A percentile compares a stretch with the other conserved stretches of the same genome.
Evolutionary conservation across 2,797 vertebrate genomes (phyloP).

Genomic region (Gadopsis marmoratus): DNA sequence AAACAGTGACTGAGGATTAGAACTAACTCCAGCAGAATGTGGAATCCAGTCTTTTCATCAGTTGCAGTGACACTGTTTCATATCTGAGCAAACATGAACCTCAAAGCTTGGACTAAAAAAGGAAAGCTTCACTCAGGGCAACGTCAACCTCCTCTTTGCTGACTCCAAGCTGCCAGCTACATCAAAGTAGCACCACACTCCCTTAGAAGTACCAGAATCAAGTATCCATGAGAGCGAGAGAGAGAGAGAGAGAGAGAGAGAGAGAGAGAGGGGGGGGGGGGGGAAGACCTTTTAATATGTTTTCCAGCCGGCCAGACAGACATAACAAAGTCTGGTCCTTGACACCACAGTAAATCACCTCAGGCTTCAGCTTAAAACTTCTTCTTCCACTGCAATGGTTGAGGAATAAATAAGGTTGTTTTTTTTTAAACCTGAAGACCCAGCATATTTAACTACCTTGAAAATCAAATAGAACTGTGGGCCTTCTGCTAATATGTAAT

Average conservation of each 20-base stretch:
- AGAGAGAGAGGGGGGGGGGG: constrained; percentile 39
- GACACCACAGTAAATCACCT: constrained; percentile 36
- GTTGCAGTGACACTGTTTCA: constrained; percentile 17
- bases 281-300: constrained; percentile 20
- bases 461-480: not conserved
- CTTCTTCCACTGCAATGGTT: not conserved
- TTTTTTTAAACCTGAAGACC: not conserved
- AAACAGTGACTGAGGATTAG: not conserved
- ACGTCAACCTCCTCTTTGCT: constrained; percentile 7
- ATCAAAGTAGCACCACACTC: constrained; percentile 36
- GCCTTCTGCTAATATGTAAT: not conserved
- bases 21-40: not conserved
- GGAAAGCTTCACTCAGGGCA: constrained; percentile 17
- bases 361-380: constrained; percentile 19
- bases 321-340: constrained; percentile 45
- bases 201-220: constrained; percentile 34
- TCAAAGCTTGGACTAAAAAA: constrained; percentile 29
- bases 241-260: not conserved
- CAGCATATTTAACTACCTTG: not conserved
- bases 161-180: constrained; percentile 18
- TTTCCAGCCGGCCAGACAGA: constrained; percentile 28
- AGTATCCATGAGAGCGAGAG: constrained; percentile 16
- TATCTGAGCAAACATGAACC: constrained; percentile 26
- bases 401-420: not conserved
- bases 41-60: constrained; percentile 1